These are phyloP conservation scores for Torymus auratus DNA, from an alignment of 2,888 invertebrate species.

Conservation along the genomic window DNA sequence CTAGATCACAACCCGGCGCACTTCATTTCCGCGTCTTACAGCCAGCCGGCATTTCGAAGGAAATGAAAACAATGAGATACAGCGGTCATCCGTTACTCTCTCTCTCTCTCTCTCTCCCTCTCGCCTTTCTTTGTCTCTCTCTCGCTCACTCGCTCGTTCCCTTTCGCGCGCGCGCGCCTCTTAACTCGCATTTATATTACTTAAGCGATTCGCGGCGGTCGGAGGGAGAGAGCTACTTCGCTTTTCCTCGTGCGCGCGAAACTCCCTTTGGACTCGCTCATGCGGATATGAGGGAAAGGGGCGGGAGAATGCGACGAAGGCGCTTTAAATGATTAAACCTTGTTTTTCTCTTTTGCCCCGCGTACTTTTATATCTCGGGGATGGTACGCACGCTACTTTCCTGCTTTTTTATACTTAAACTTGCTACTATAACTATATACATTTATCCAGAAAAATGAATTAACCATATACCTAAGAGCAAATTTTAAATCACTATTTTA, in stretches of 20 bases:
- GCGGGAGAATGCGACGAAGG: not conserved
- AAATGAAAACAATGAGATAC: slow-evolving; percentile 78
- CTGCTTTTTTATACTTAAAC: too few relatives aligned
- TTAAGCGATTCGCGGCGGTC: slow-evolving; percentile 65
- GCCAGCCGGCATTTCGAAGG: slow-evolving; percentile 73
- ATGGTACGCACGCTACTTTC: too few relatives aligned
- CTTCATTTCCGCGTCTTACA: slow-evolving; percentile 77
- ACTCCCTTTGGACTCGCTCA: not conserved
- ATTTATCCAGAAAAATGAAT: too few relatives aligned
- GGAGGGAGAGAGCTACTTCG: not conserved
- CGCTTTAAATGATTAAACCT: slow-evolving; percentile 41
- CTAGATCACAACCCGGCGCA: slow-evolving; percentile 71
- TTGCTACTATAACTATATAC: too few relatives aligned
- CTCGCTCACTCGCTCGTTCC: not conserved
- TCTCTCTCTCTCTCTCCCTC: slow-evolving; percentile 14
- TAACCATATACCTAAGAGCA: too few relatives aligned
- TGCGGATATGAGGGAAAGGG: slow-evolving; percentile 44
- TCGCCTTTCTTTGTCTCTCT: slow-evolving; percentile 5
- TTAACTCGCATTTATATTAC: slow-evolving; percentile 75
- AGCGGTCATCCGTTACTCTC: slow-evolving; percentile 76
- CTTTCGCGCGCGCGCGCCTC: slow-evolving; percentile 63
- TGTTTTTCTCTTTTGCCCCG: not conserved
- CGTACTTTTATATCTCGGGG: slow-evolving; percentile 5
- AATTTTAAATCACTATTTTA: too few relatives aligned
- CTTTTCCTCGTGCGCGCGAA: slow-evolving; percentile 1